phyloP scores from a whole-genome alignment of 2,113 vertebrate genomes.

The Sisor rabdophorus region DNA sequence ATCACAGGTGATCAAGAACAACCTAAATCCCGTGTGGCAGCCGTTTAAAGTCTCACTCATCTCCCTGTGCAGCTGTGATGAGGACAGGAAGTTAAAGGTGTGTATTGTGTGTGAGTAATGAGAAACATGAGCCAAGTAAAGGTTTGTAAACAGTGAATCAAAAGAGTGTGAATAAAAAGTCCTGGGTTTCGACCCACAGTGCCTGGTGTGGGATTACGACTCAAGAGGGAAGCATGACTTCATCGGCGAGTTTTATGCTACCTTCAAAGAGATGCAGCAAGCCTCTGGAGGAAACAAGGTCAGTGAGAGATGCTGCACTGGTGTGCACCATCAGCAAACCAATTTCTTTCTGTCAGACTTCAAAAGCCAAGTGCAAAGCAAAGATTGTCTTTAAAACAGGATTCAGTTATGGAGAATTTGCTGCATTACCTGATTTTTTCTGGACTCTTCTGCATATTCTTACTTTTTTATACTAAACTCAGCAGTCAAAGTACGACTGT shows the following conservation, averaged over 20 bases:
- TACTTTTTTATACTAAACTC: not conserved
- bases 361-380: constrained; percentile 26
- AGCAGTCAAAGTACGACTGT: not conserved
- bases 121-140: not conserved
- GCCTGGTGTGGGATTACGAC: constrained; percentile 91
- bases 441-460: not conserved
- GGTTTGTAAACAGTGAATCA: not conserved
- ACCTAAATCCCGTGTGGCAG: constrained; percentile 92
- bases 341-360: constrained; percentile 32
- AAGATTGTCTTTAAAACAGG: constrained; percentile 6
- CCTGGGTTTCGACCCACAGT: constrained; percentile 61
- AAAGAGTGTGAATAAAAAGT: constrained; percentile 3
- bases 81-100: constrained; percentile 88
- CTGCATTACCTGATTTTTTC: not conserved
- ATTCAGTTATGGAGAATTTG: not conserved
- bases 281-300: constrained; percentile 84
- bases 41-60: constrained; percentile 91
- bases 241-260: constrained; percentile 92
- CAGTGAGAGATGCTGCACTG: constrained; percentile 50
- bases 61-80: constrained; percentile 89
- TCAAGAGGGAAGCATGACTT: constrained; percentile 92
- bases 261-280: constrained; percentile 89
- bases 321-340: constrained; percentile 42
- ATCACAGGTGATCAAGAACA: constrained; percentile 90
- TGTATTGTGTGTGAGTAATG: constrained; percentile 1